Conservation (phyloP, 2,888 invertebrate genomes). For the Diplazon laetatorius region DNA sequence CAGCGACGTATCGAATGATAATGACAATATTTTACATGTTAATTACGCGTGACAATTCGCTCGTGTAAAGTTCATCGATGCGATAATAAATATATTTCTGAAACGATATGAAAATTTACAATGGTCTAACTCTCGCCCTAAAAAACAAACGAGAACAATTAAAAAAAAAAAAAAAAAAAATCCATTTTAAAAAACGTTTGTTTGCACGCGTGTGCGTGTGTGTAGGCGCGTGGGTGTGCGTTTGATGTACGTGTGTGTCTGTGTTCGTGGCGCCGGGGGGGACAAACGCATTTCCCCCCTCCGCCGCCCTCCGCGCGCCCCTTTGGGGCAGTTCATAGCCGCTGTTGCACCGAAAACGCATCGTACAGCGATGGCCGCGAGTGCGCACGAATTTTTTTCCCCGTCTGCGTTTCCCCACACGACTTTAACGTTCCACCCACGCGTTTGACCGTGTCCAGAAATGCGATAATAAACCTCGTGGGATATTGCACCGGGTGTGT, state of each 20-base stretch:
- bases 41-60: constrained; percentile 79
- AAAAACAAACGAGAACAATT: too few species aligned
- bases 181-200: too few species aligned
- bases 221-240: constrained; percentile 13
- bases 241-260: too few species aligned
- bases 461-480: constrained; percentile 62
- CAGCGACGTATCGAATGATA: constrained; percentile 80
- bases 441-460: constrained; percentile 28
- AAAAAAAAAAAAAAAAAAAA: too few species aligned
- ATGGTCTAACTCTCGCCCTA: constrained; percentile 74
- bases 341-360: constrained; percentile 48
- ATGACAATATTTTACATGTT: constrained; percentile 82
- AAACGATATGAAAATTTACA: constrained; percentile 81
- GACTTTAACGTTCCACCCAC: constrained; percentile 21
- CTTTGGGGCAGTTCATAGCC: constrained; percentile 39
- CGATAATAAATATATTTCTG: constrained; percentile 80
- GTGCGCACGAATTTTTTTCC: constrained; percentile 44
- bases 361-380: constrained; percentile 53
- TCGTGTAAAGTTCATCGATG: constrained; percentile 72
- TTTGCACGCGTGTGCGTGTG: constrained; percentile 37
- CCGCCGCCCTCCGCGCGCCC: too few species aligned
- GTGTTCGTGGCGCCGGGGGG: constrained; percentile 38
- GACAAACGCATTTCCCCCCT: constrained; percentile 12
- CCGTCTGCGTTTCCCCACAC: constrained; percentile 30
- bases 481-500: constrained; percentile 60